Evolutionary conservation across 2,113 vertebrate species (phyloP), one percentile per base, ranked within the genome.

Genomic region (Platanista minor): DNA sequence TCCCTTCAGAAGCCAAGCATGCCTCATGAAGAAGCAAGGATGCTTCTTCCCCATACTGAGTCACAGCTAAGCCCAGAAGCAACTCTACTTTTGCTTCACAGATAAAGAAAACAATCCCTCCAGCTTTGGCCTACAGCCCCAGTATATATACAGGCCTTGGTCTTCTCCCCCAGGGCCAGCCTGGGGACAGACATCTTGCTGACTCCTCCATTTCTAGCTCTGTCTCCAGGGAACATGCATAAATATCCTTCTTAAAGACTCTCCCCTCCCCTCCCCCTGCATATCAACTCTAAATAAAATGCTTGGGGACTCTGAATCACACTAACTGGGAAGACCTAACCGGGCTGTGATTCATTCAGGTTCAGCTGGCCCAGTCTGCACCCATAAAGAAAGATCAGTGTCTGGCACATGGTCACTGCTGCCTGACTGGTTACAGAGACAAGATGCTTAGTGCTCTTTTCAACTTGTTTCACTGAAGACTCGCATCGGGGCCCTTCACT

Each of bases 251-350:
- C 85, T 84, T 69, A 87, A 95, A 97, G 64, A 10, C 11, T 21
- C 29, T 87, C 41, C 82, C 85, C 29, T 87, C 41, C 82, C 85
- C 36, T 71, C 27, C 13, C 1, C 6, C 61, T 29, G 71, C 23
- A 33, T 27, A 74, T 31, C 82, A n/a, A 52, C 14, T 78, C 71
- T 85, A 64, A 93, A 77, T 64, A 97, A 97, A 91, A 64, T 75
- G 8, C 57, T 46, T 33, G 20, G 33, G 8, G 7, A 59, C 21
- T 72, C 29, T 62, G 10, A 95, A 41, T 4, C 74, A 31, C 29
- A 77, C 52, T 39, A 72, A n/a, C n/a, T 61, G 36, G 33, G 23
- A 94, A 59, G 33, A 69, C 7, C 8, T 41, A 82, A 52, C 5
- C 1, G 87, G 66, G 21, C 74, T 75, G 54, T 67, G 25, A 52